Base-by-base conservation (phyloP, 1,140 invertebrate species). In the Euglossa dilemma region DNA sequence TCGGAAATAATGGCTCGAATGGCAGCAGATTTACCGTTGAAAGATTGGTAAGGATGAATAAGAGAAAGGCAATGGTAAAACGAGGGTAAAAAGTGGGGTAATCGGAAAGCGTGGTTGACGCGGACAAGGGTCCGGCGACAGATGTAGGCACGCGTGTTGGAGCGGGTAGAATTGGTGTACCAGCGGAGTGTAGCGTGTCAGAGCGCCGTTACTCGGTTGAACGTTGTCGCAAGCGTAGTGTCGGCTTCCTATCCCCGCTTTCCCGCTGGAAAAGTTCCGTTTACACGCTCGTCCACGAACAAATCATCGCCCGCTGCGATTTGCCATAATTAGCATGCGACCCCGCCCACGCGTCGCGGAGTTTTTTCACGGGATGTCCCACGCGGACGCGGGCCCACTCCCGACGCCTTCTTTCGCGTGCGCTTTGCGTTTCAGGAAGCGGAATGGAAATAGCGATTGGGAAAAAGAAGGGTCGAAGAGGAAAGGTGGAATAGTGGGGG, bases 221-320 rank as follows among this genome's bases (percentile, higher is more conserved):
- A 6, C 66, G 54, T 61, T 79, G 77, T 71, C 77, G 50, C 77
- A 14, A 69, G 76, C 2, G 14, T 45, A 23, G 69, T 45, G 3
- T 63, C 14, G 45, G 54, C 69, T 59, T 80, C 69, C 45, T 52
- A 61, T 6, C 57, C 23, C n/a, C 6, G 28, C 23, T 80, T 80
- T 45, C 69, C 36, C 7, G 18, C 47, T n/a, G 50, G 43, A 81
- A 81, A 81, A 74, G 47, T 74, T 54, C 28, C 78, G 23, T 72
- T 80, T 80, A 80, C 57, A 73, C 70, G 70, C 57, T 64, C 45
- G 25, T 73, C 47, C 6, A 52, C 78, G 78, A 73, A 80, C 78
- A 73, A 80, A 80, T 80, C 78, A 64, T 74, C 70, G 71, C 79
- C 79, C 50, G 79, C 79, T 81, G 79, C 28, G 79, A 81, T 81